Evolutionary conservation across 2,888 invertebrate genomes (phyloP), one percentile per base, ranked within the genome.

Genomic region (Galerucella calmariensis): DNA sequence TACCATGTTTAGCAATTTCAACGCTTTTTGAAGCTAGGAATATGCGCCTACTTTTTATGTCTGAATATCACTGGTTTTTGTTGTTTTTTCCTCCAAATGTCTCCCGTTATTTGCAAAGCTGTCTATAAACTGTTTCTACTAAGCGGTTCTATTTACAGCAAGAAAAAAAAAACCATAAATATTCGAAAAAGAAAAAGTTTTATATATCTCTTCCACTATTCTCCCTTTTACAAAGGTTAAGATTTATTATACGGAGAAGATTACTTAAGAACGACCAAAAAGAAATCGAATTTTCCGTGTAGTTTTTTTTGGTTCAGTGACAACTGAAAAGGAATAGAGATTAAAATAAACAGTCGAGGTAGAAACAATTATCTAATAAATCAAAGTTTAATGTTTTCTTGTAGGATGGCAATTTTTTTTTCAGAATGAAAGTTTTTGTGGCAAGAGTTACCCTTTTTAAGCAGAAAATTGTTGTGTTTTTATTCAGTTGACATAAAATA

Each of bases 181-280:
- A 53, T 53, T 16, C 16, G 2, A 48, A 53, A 53, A 53, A 53
- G 9, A 46, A 14, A 27, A 48, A 11, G 11, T 48, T 56, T 61
- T 61, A 61, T 61, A 61, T 35, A 27, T 61, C 35, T 35, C n/a
- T 61, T 61, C 27, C 35, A 61, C 10, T 14, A 61, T 35, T 61
- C 61, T 61, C 12, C 61, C 35, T 27, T 27, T 27, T 8, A 61
- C 14, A 35, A 61, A 61, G 61, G 61, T 61, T 14, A 27, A 61
- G 35, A 61, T 61, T 61, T 61, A 56, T 56, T 56, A 61, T 61
- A 61, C n/a, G 35, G n/a, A 35, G 61, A 27, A n/a, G 61, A 27
- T 35, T 27, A 61, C 35, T 61, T 35, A 61, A 14, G 12, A 61
- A 27, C 6, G 12, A 14, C 61, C 27, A 8, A 27, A 61, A 61